Percentiles rank a stretch among this genome's conserved stretches.
Conservation (phyloP, 2,888 invertebrate genomes). For the Pammene aurita region DNA sequence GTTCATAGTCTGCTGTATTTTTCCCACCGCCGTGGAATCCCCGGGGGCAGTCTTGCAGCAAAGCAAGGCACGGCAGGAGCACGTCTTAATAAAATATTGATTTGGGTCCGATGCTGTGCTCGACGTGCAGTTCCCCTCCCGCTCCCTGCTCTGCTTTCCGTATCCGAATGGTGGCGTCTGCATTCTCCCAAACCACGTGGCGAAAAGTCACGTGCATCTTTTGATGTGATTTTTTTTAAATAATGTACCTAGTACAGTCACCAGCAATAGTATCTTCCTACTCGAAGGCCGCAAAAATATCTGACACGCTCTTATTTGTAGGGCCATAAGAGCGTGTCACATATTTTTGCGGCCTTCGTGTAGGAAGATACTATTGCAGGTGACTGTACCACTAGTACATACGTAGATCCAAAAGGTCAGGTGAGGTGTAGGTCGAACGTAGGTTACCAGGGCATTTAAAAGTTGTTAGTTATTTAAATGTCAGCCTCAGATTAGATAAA, state of each 20-base stretch:
- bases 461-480: not conserved
- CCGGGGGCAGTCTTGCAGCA: slow-evolving; percentile 30
- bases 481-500: not conserved
- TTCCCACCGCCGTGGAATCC: no score
- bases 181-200: slow-evolving; percentile 32
- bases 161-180: slow-evolving; percentile 39
- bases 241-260: no score
- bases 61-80: slow-evolving; percentile 38
- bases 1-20: no score
- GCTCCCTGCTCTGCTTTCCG: slow-evolving; percentile 48
- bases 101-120: slow-evolving; percentile 61
- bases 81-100: slow-evolving; percentile 61
- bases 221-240: no score
- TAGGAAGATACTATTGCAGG: no score
- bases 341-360: no score
- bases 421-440: not conserved
- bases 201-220: slow-evolving; percentile 13
- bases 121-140: slow-evolving; percentile 47
- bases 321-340: not conserved
- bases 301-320: not conserved
- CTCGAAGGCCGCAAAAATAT: no score
- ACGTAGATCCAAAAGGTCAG: no score
- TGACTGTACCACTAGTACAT: no score
- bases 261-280: no score
- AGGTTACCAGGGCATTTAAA: not conserved